Percentiles rank a stretch among this genome's conserved stretches.
These are phyloP conservation scores for Mormoops blainvillei DNA, from an alignment of 2,113 vertebrate genomes.

Conservation along the genomic window DNA sequence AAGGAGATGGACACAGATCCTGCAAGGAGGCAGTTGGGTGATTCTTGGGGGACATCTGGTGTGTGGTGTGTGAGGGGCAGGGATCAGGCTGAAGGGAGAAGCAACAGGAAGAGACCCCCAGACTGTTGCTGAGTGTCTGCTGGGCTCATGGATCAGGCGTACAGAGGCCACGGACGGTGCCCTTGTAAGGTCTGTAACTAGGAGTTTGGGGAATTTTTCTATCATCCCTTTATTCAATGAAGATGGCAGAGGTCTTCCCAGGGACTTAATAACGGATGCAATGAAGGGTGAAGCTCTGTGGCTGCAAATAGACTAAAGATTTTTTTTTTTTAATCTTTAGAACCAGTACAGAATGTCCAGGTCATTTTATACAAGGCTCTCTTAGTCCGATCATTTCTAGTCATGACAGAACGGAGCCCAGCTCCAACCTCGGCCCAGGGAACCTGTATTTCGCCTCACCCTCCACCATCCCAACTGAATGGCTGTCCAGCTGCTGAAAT, in stretches of 20 bases:
- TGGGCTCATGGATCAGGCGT: neutral
- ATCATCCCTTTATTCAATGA: constrained; percentile 46
- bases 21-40: neutral
- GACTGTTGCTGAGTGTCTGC: neutral
- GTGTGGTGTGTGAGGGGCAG: rapidly evolving
- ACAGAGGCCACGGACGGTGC: neutral
- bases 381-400: neutral
- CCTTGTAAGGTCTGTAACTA: neutral
- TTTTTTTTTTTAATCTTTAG: neutral
- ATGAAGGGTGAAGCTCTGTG: constrained; percentile 36
- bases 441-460: neutral
- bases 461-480: neutral
- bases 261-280: constrained; percentile 44
- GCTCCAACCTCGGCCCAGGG: neutral
- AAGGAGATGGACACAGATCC: neutral
- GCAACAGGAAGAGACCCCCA: neutral
- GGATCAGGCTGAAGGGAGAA: neutral
- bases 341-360: neutral
- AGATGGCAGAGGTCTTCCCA: constrained; percentile 50
- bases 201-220: neutral
- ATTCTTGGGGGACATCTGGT: too few species aligned
- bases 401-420: neutral
- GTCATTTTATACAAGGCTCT: neutral
- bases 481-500: neutral
- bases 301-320: constrained; percentile 39